Evolutionary conservation across 2,797 vertebrate species (phyloP).

Genomic region (Spinus olivaceus): DNA sequence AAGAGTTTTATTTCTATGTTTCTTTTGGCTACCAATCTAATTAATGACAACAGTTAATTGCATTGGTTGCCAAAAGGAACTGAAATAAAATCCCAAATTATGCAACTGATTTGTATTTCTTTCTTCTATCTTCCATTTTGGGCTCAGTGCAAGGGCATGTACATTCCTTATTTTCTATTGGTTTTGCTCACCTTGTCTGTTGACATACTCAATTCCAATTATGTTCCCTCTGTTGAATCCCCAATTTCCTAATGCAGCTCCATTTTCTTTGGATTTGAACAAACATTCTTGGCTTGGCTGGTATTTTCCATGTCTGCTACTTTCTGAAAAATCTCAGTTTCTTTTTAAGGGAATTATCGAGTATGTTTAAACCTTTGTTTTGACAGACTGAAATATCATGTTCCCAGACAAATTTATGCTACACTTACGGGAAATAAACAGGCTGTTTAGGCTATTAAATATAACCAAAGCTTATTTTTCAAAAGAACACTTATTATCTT

Average conservation of each 20-base stretch:
- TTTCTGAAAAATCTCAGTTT: background rate
- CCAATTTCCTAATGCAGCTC: background rate
- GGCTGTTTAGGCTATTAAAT: background rate
- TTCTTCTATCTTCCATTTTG: background rate
- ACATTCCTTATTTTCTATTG: background rate
- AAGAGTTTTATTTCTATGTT: slow-evolving; percentile 18
- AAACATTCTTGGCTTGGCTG: background rate
- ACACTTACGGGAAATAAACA: background rate
- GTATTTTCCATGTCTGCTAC: background rate
- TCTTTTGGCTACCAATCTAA: slow-evolving; percentile 57
- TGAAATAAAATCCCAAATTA: slow-evolving; percentile 13
- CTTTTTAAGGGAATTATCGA: background rate
- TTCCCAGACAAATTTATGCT: background rate
- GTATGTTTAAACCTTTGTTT: background rate
- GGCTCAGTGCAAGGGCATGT: background rate
- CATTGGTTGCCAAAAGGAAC: slow-evolving; percentile 34
- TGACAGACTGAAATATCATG: background rate
- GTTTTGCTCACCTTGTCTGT: background rate
- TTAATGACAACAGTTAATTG: slow-evolving; percentile 54
- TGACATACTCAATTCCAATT: background rate
- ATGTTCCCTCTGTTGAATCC: background rate
- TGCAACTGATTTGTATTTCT: background rate
- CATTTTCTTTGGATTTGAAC: background rate
- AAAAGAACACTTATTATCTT: background rate
- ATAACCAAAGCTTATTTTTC: background rate